A percentile compares a stretch with the other conserved stretches of the same genome.
These are phyloP conservation scores for Drosophila mayri DNA, from an alignment of 1,140 invertebrate species.

Conservation along the genomic window DNA sequence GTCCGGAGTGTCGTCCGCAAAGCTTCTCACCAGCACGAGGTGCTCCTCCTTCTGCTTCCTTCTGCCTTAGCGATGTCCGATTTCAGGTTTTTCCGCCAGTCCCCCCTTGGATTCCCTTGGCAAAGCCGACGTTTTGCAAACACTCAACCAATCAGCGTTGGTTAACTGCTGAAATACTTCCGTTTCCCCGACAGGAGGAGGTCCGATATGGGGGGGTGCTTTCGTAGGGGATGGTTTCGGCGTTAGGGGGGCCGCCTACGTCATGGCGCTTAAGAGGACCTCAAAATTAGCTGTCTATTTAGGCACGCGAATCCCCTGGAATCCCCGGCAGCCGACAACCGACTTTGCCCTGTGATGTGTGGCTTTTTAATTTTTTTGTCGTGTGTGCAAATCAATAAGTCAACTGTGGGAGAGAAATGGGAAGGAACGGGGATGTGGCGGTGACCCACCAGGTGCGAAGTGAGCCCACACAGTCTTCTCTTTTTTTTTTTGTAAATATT, in stretches of 20 bases:
- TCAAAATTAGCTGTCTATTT: slow-evolving; percentile 83
- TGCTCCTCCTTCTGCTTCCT: background rate
- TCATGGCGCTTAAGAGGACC: slow-evolving; percentile 73
- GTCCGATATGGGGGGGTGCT: slow-evolving; percentile 14
- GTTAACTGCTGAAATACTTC: slow-evolving; percentile 82
- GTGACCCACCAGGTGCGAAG: slow-evolving; percentile 42
- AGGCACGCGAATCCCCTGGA: slow-evolving; percentile 65
- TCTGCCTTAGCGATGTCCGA: slow-evolving; percentile 17
- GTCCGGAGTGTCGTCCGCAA: slow-evolving; percentile 47
- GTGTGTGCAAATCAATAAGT: slow-evolving; percentile 79
- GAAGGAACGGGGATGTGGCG: slow-evolving; percentile 1
- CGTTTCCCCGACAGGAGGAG: slow-evolving; percentile 58
- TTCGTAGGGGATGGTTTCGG: slow-evolving; percentile 4
- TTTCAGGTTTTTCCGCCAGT: slow-evolving; percentile 38
- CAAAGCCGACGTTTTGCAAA: slow-evolving; percentile 63
- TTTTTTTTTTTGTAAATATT: slow-evolving; percentile 71
- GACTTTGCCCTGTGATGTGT: slow-evolving; percentile 54
- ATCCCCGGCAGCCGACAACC: slow-evolving; percentile 5
- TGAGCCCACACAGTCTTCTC: slow-evolving; percentile 44
- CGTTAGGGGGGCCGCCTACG: slow-evolving; percentile 46
- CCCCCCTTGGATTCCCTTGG: slow-evolving; percentile 7
- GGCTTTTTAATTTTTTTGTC: slow-evolving; percentile 59
- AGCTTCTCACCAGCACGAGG: slow-evolving; percentile 30
- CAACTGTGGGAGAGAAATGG: slow-evolving; percentile 33
- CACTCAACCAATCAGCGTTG: slow-evolving; percentile 82